Evolutionary conservation across 2,888 invertebrate species (phyloP).

Genomic region (Himalopsyche japonica): DNA sequence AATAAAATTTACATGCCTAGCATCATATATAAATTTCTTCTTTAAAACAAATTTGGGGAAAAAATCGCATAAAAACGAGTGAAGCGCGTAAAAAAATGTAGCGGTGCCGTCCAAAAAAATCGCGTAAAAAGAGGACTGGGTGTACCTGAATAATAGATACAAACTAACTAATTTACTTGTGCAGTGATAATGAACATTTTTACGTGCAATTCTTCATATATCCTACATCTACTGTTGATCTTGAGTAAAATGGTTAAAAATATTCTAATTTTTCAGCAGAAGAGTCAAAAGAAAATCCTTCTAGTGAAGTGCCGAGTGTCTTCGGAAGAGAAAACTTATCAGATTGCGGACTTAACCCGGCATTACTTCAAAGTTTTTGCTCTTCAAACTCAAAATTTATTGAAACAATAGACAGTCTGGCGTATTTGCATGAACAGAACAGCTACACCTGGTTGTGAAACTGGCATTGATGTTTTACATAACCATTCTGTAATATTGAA

Average conservation of each 20-base stretch:
- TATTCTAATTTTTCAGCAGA: constrained; percentile 50
- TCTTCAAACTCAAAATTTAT: constrained; percentile 59
- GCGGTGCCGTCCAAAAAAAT: too few species aligned
- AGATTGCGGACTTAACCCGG: constrained; percentile 76
- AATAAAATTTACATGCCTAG: too few species aligned
- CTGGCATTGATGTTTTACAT: background rate
- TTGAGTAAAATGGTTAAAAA: too few species aligned
- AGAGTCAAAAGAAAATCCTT: constrained; percentile 55
- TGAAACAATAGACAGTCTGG: constrained; percentile 65
- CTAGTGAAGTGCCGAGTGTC: constrained; percentile 61
- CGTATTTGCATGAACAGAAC: constrained; percentile 63
- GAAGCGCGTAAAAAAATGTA: too few species aligned
- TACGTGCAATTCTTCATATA: background rate
- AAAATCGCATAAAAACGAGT: too few species aligned
- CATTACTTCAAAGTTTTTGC: constrained; percentile 70
- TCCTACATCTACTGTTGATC: background rate
- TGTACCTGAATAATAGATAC: too few species aligned
- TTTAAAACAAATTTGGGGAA: too few species aligned
- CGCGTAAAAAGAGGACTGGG: too few species aligned
- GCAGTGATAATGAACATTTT: too few species aligned
- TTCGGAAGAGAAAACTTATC: constrained; percentile 86
- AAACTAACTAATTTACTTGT: too few species aligned
- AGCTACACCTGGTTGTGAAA: constrained; percentile 60
- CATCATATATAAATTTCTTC: too few species aligned
- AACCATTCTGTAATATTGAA: background rate